Evolutionary conservation across 2,113 vertebrate genomes (phyloP).

Genomic region (Rhynchomys soricoides): DNA sequence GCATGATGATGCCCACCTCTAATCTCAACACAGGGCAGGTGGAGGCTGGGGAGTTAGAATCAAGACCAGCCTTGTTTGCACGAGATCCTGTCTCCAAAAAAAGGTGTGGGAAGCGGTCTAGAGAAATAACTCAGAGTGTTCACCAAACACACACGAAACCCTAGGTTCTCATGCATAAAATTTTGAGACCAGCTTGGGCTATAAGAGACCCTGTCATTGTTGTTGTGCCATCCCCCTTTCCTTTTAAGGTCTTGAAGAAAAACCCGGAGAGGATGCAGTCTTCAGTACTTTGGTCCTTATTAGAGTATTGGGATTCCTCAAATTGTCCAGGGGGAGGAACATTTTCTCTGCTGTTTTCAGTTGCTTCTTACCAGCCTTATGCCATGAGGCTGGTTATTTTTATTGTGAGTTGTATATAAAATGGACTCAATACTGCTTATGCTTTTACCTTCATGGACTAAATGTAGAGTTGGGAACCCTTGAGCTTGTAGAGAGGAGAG

Average conservation of each 20-base stretch:
- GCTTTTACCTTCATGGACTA: background rate
- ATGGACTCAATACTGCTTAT: background rate
- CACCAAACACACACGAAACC: background rate
- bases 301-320: slow-evolving; percentile 28
- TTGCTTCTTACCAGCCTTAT: background rate
- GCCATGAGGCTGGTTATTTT: background rate
- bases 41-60: background rate
- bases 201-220: background rate
- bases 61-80: background rate
- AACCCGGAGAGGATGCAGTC: background rate
- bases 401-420: slow-evolving; percentile 11
- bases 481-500: background rate
- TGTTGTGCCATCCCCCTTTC: no score
- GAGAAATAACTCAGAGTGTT: background rate
- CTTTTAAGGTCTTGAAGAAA: background rate
- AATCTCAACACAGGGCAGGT: background rate
- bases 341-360: slow-evolving; percentile 16
- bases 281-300: background rate
- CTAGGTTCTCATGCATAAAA: background rate
- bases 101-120: background rate
- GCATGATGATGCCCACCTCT: background rate
- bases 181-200: background rate
- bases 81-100: background rate
- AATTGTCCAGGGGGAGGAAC: background rate
- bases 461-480: background rate